A percentile compares a stretch with the other conserved stretches of the same genome.
Evolutionary conservation across 2,888 invertebrate species (phyloP).

Genomic region (Gibbula magus): DNA sequence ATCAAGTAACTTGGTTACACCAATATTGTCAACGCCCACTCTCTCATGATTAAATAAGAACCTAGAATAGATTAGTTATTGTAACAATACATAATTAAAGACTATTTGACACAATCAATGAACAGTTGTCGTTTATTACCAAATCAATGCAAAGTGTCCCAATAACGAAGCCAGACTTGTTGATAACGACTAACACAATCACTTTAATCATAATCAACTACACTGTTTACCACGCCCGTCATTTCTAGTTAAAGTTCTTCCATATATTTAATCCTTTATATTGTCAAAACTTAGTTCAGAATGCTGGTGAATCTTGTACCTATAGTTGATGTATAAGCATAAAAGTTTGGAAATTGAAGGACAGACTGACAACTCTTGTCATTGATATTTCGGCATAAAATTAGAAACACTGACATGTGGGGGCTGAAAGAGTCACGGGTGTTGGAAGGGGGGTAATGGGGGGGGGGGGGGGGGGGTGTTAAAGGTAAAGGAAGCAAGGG

Average conservation of each 20-base stretch:
- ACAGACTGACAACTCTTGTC: constrained; percentile 6
- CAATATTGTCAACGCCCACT: too few species aligned
- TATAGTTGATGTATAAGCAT: too few species aligned
- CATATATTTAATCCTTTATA: background rate
- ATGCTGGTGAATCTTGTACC: background rate
- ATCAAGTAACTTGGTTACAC: too few species aligned
- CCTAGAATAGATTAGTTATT: background rate
- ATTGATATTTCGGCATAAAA: background rate
- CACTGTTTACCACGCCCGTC: too few species aligned
- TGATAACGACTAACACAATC: too few species aligned
- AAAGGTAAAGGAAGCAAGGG: background rate
- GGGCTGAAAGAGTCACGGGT: background rate
- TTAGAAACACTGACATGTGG: background rate
- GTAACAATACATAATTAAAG: background rate
- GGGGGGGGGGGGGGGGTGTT: background rate
- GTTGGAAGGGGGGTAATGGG: background rate
- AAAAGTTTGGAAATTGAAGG: background rate
- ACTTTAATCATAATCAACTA: too few species aligned
- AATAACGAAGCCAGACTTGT: too few species aligned
- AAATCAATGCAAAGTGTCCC: too few species aligned
- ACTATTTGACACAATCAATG: constrained; percentile 8
- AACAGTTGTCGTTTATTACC: background rate
- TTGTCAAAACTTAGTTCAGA: background rate
- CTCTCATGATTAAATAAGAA: too few species aligned
- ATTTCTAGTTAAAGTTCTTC: background rate